Evolutionary conservation across 2,888 invertebrate species (phyloP).

Genomic region (Aphelenchoides bicaudatus): DNA sequence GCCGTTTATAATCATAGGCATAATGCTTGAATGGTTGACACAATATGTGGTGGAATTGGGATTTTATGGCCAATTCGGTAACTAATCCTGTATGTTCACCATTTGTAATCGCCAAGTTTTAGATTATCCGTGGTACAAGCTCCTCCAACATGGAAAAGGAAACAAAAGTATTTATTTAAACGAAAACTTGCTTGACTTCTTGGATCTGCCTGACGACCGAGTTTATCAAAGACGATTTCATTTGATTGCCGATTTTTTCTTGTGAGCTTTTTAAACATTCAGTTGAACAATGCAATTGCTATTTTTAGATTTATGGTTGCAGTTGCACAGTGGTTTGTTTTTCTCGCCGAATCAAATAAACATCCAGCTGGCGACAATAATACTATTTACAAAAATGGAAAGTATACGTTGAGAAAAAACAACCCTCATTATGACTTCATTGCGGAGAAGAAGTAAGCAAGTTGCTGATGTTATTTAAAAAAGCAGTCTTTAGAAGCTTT

Average conservation of each 20-base stretch:
- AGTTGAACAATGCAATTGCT: slow-evolving; percentile 40
- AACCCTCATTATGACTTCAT: slow-evolving; percentile 58
- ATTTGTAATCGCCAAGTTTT: slow-evolving; percentile 18
- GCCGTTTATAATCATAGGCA: slow-evolving; percentile 77
- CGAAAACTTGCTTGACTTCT: slow-evolving; percentile 39
- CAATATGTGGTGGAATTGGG: slow-evolving; percentile 86
- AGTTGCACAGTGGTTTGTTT: slow-evolving; percentile 68
- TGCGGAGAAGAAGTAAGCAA: slow-evolving; percentile 40
- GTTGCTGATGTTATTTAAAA: background rate
- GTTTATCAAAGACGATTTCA: slow-evolving; percentile 5
- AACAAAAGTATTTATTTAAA: slow-evolving; percentile 19
- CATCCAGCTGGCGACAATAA: slow-evolving; percentile 50
- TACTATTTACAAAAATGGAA: slow-evolving; percentile 44
- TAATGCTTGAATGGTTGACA: slow-evolving; percentile 75
- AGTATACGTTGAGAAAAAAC: slow-evolving; percentile 40
- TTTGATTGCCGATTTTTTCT: slow-evolving; percentile 48
- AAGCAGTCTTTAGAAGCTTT: slow-evolving; percentile 2
- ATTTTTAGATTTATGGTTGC: slow-evolving; percentile 47
- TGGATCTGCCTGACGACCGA: slow-evolving; percentile 42
- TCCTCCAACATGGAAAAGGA: no score
- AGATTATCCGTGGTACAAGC: slow-evolving; percentile 55
- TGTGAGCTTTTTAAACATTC: slow-evolving; percentile 20
- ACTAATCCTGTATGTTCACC: slow-evolving; percentile 19
- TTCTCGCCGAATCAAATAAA: slow-evolving; percentile 70
- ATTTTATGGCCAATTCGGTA: slow-evolving; percentile 79